Evolutionary conservation across 1,140 invertebrate species (phyloP).

Genomic region (Drosophila orosa): DNA sequence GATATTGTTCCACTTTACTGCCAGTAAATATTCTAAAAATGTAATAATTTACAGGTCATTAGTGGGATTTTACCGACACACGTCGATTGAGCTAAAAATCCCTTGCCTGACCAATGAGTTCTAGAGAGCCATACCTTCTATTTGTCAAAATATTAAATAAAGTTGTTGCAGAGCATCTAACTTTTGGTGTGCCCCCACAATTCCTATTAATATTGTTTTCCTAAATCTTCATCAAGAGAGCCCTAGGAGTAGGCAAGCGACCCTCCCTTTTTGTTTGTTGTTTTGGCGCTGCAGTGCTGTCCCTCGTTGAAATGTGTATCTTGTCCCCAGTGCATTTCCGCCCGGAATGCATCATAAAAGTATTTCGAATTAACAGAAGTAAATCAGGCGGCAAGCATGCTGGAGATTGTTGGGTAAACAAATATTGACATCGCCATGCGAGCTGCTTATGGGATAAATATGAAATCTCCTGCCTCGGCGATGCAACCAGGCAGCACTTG

Average conservation of each 20-base stretch:
- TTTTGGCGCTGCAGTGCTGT: constrained; percentile 47
- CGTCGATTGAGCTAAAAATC: not conserved
- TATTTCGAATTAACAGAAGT: constrained; percentile 70
- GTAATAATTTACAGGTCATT: not conserved
- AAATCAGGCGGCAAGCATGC: constrained; percentile 58
- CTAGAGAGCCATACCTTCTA: not conserved
- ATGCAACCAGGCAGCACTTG: constrained; percentile 29
- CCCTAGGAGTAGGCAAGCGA: constrained; percentile 1
- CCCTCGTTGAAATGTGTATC: constrained; percentile 45
- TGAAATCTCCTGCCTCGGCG: constrained; percentile 28
- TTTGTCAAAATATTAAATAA: not conserved
- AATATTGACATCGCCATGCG: constrained; percentile 64
- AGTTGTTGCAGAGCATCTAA: constrained; percentile 3
- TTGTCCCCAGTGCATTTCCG: constrained; percentile 41
- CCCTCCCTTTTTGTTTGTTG: constrained; percentile 46
- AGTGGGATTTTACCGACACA: not conserved
- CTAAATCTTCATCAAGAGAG: constrained; percentile 14
- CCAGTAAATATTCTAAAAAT: not conserved
- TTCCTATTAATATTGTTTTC: constrained; percentile 6
- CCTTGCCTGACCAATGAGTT: not conserved
- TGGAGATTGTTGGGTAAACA: constrained; percentile 70
- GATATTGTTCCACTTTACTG: not conserved
- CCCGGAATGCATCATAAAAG: constrained; percentile 63
- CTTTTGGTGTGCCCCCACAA: not conserved
- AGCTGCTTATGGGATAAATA: constrained; percentile 54